Conservation (phyloP, 2,888 invertebrate species). For the Xylota segnis region DNA sequence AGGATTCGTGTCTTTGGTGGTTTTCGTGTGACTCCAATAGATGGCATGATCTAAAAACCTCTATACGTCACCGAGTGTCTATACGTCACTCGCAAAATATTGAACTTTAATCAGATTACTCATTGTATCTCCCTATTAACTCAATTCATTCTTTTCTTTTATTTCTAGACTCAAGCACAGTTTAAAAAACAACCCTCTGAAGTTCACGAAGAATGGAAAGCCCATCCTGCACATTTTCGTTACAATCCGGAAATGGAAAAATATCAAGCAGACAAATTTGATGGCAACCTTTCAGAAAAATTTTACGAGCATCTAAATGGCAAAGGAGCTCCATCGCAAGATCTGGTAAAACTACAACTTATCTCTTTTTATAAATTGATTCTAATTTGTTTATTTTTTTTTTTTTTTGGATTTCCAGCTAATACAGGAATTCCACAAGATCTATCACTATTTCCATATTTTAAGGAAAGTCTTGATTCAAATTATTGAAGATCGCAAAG, state of each 20-base stretch:
- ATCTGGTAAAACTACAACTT: slow-evolving; percentile 19
- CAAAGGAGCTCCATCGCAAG: slow-evolving; percentile 19
- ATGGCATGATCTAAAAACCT: slow-evolving; percentile 29
- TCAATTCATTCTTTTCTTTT: slow-evolving; percentile 23
- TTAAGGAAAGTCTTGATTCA: slow-evolving; percentile 30
- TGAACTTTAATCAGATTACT: slow-evolving; percentile 43
- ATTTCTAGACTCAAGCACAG: slow-evolving; percentile 37
- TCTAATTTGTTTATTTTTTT: neutral
- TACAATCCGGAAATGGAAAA: slow-evolving; percentile 5
- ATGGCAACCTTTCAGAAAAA: neutral
- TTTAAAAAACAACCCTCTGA: slow-evolving; percentile 39
- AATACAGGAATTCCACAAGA: slow-evolving; percentile 36
- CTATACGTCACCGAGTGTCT: neutral
- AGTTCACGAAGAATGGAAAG: slow-evolving; percentile 38
- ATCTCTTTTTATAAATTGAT: neutral
- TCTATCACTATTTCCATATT: slow-evolving; percentile 27
- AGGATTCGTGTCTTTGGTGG: slow-evolving; percentile 57
- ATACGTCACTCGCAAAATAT: slow-evolving; percentile 11
- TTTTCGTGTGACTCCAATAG: slow-evolving; percentile 54
- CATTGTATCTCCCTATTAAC: slow-evolving; percentile 35
- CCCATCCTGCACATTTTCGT: slow-evolving; percentile 22
- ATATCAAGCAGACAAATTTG: slow-evolving; percentile 20
- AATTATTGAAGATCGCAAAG: slow-evolving; percentile 25
- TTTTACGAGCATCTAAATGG: neutral
- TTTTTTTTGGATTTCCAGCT: slow-evolving; percentile 15